Evolutionary conservation across 1,140 invertebrate species (phyloP).

Genomic region (Sycophaga agraensis): DNA sequence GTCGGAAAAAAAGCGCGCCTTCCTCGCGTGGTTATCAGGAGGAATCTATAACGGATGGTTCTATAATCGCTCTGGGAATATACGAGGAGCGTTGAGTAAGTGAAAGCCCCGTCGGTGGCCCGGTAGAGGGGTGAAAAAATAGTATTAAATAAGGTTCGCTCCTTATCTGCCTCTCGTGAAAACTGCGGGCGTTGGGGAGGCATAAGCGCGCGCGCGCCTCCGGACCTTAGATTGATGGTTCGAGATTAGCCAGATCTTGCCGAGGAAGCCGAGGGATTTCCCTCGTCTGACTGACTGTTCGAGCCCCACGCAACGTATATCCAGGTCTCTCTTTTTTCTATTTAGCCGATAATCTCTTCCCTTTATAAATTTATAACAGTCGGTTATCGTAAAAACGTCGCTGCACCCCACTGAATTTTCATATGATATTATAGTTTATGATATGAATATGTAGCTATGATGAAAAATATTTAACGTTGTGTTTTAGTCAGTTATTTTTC

Average conservation of each 20-base stretch:
- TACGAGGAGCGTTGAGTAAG: constrained; percentile 6
- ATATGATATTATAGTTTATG: no score
- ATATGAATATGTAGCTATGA: no score
- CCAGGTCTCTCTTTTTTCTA: constrained; percentile 26
- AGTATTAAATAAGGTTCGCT: constrained; percentile 16
- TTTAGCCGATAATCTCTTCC: constrained; percentile 10
- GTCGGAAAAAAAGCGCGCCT: no score
- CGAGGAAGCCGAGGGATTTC: constrained; percentile 42
- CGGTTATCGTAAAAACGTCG: neutral
- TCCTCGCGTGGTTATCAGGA: no score
- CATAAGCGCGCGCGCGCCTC: constrained; percentile 30
- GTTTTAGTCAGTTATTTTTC: no score
- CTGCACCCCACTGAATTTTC: no score
- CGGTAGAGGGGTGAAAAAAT: neutral
- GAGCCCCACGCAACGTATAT: constrained; percentile 34
- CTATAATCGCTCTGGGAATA: no score
- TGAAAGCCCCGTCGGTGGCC: neutral
- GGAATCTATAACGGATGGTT: no score
- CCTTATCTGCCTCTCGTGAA: constrained; percentile 26
- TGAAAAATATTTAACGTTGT: no score
- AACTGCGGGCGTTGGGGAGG: constrained; percentile 29
- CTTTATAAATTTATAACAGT: neutral
- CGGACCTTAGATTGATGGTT: constrained; percentile 48
- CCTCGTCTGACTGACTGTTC: constrained; percentile 41
- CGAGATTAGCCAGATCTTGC: constrained; percentile 45